Conservation (phyloP, 2,797 vertebrate genomes). For the Thaleichthys pacificus region DNA sequence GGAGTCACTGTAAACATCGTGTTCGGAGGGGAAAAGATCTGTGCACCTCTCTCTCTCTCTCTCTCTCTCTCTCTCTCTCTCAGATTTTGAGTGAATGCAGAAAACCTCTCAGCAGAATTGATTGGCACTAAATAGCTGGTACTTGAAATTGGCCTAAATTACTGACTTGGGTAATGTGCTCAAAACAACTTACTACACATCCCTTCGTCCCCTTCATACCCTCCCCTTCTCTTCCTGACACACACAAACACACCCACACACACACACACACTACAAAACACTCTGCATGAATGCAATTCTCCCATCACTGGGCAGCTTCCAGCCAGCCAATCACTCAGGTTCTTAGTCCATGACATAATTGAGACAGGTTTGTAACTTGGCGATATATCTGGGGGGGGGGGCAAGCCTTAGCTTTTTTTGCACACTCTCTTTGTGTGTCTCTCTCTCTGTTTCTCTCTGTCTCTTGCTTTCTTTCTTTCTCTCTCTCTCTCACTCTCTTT, state of each 20-base stretch:
- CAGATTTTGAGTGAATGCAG: not conserved
- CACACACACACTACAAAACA: not conserved
- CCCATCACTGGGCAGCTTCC: not conserved
- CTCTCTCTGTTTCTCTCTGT: not conserved
- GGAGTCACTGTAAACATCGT: no score
- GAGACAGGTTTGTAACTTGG: not conserved
- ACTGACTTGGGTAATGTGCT: slow-evolving; percentile 10
- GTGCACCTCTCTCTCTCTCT: no score
- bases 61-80: not conserved
- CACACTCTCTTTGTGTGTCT: not conserved
- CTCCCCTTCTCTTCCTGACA: no score
- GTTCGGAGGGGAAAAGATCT: no score
- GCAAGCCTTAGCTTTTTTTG: not conserved
- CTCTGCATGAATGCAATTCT: not conserved
- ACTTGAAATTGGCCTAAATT: slow-evolving; percentile 9
- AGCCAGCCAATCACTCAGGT: not conserved
- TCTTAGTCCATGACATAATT: not conserved
- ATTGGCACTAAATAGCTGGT: slow-evolving; percentile 3
- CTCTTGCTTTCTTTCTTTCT: no score
- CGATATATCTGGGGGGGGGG: not conserved
- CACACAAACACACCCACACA: not conserved
- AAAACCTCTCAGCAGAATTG: slow-evolving; percentile 11
- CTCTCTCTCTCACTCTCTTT: not conserved
- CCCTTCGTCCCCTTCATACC: no score
- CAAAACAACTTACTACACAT: not conserved